Conservation (phyloP, 2,888 invertebrate genomes). For the Cataglyphis livida region DNA sequence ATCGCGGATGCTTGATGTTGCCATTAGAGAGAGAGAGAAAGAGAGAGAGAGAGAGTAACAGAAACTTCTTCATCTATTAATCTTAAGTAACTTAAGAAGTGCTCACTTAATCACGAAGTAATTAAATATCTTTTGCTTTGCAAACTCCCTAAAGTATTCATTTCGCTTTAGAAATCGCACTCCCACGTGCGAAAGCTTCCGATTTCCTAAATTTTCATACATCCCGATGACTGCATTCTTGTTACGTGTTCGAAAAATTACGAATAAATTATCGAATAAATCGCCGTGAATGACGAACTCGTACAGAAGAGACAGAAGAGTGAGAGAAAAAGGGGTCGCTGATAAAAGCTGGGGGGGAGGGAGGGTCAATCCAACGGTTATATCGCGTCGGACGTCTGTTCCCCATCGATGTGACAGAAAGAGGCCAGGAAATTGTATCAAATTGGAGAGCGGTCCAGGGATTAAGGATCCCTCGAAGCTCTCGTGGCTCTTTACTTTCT, state of each 20-base stretch:
- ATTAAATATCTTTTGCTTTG: neutral
- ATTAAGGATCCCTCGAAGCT: slow-evolving; percentile 81
- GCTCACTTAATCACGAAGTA: neutral
- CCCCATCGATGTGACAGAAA: slow-evolving; percentile 71
- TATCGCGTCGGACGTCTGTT: slow-evolving; percentile 57
- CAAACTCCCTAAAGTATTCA: slow-evolving; percentile 8
- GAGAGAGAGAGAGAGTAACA: neutral
- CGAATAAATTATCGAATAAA: slow-evolving; percentile 26
- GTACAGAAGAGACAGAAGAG: slow-evolving; percentile 30
- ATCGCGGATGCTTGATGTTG: neutral
- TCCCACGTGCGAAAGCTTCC: neutral
- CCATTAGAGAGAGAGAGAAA: neutral
- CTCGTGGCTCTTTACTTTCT: slow-evolving; percentile 52
- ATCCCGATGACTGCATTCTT: slow-evolving; percentile 19
- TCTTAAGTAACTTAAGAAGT: neutral
- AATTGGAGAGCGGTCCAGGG: slow-evolving; percentile 82
- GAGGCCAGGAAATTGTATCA: slow-evolving; percentile 81
- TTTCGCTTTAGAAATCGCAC: neutral
- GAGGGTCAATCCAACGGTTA: slow-evolving; percentile 67
- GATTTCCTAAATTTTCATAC: slow-evolving; percentile 15
- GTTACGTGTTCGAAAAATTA: slow-evolving; percentile 18
- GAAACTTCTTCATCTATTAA: neutral
- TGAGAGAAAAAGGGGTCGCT: slow-evolving; percentile 64
- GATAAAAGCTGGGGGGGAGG: slow-evolving; percentile 31
- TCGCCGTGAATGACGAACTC: slow-evolving; percentile 4